Conservation (phyloP, 2,797 vertebrate genomes). For the Rhinophrynus dorsalis region DNA sequence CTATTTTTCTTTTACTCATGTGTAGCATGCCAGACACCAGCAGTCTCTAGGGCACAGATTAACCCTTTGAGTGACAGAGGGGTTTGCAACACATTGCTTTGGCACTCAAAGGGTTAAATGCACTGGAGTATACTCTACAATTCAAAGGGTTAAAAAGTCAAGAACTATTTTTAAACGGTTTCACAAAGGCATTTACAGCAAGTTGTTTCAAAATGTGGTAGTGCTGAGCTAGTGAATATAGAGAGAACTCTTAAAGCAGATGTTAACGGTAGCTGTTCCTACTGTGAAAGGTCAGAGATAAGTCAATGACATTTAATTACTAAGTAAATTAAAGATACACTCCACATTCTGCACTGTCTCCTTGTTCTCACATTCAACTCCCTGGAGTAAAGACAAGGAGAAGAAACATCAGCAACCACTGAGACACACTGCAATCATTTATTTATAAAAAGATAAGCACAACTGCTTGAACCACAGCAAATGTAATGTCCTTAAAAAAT, state of each 20-base stretch:
- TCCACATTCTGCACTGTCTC: constrained; percentile 22
- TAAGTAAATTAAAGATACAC: constrained; percentile 44
- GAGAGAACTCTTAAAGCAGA: constrained; percentile 33
- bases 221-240: constrained; percentile 22
- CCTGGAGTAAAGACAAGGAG: constrained; percentile 17
- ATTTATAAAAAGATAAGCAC: constrained; percentile 18
- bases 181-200: too few species aligned
- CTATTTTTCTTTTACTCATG: too few species aligned
- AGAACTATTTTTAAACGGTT: too few species aligned
- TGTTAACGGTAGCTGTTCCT: constrained; percentile 32
- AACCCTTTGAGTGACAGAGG: too few species aligned
- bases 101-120: too few species aligned
- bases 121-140: too few species aligned
- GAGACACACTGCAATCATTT: constrained; percentile 34
- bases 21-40: too few species aligned
- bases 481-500: constrained; percentile 10
- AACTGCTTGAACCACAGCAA: constrained; percentile 15
- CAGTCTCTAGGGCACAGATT: too few species aligned
- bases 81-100: too few species aligned
- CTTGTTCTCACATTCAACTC: constrained; percentile 16
- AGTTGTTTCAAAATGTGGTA: too few species aligned
- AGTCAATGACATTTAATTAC: constrained; percentile 47
- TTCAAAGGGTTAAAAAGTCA: too few species aligned
- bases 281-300: constrained; percentile 42
- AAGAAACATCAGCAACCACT: constrained; percentile 28